phyloP scores from a whole-genome alignment of 1,140 invertebrate genomes.

The Penaeus chinensis region DNA sequence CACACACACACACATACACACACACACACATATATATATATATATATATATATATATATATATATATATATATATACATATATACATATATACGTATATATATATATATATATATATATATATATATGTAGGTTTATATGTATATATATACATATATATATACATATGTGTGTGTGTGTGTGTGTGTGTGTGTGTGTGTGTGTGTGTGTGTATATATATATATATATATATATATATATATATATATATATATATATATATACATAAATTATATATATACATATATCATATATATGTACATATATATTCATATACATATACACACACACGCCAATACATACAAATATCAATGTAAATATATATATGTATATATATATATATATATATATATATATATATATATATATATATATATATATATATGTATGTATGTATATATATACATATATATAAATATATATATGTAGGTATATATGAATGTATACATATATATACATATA shows the following conservation, averaged over 20 bases:
- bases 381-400: not conserved
- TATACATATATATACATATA: too few relatives aligned
- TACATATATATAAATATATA: too few relatives aligned
- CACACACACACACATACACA: too few relatives aligned
- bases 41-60: conserved; percentile 17
- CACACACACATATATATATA: not conserved
- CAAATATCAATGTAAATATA: too few relatives aligned
- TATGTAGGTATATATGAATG: too few relatives aligned
- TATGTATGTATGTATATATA: too few relatives aligned
- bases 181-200: not conserved
- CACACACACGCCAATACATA: too few relatives aligned
- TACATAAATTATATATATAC: too few relatives aligned
- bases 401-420: too few relatives aligned
- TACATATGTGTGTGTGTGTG: not conserved
- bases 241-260: not conserved
- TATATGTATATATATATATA: not conserved
- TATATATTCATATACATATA: too few relatives aligned
- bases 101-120: not conserved
- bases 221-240: not conserved
- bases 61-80: conserved; percentile 10
- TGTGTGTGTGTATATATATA: not conserved
- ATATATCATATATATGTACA: too few relatives aligned
- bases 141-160: not conserved
- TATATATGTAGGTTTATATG: not conserved
- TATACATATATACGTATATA: conserved; percentile 1